These are phyloP conservation scores for Rana temporaria DNA, from an alignment of 2,113 vertebrate species.

Conservation along the genomic window DNA sequence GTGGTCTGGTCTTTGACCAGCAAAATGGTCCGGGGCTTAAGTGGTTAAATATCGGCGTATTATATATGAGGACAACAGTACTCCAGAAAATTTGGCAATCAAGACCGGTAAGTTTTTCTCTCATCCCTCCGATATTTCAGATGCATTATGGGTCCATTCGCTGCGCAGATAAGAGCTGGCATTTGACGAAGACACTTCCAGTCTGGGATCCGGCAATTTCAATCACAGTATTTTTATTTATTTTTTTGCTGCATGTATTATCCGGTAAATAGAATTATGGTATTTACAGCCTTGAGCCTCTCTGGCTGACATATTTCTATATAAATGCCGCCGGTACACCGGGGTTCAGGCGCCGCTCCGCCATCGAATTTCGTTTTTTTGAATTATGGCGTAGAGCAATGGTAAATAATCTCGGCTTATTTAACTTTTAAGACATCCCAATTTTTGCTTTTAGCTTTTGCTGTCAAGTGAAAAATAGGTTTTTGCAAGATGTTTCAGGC, in stretches of 20 bases:
- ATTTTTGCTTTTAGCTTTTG: slow-evolving; percentile 35
- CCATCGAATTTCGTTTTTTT: not conserved
- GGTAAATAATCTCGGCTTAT: slow-evolving; percentile 29
- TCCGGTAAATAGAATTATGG: slow-evolving; percentile 12
- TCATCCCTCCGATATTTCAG: not conserved
- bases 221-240: not conserved
- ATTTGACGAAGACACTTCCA: not conserved
- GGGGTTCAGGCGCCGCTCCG: not conserved
- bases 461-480: slow-evolving; percentile 15
- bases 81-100: no score
- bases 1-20: no score
- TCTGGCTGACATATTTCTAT: slow-evolving; percentile 16
- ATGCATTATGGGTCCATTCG: not conserved
- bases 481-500: not conserved
- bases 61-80: no score
- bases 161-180: not conserved
- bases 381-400: slow-evolving; percentile 8
- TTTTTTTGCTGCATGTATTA: not conserved
- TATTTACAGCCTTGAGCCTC: not conserved
- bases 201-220: not conserved
- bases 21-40: no score
- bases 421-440: slow-evolving; percentile 31
- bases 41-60: no score
- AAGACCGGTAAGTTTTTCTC: no score
- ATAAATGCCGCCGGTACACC: not conserved